Base-by-base conservation (phyloP, 2,797 vertebrate species). In the Pogoniulus pusillus region DNA sequence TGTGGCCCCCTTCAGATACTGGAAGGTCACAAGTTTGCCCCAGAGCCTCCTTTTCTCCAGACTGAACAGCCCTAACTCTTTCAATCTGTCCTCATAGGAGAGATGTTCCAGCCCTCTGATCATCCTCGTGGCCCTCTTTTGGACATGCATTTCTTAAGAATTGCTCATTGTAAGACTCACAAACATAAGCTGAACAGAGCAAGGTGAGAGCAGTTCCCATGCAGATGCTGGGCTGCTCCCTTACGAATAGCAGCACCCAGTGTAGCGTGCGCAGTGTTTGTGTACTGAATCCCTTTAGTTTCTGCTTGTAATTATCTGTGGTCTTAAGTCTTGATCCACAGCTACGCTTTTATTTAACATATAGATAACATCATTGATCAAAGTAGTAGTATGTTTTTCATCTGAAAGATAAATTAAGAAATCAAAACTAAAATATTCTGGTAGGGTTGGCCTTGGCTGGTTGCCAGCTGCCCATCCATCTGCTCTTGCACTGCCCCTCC, bases 221-320 rank as follows among this genome's bases (percentile, higher is more conserved):
- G 37, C 4, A 43, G 45, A 7, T 41, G 30, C 22, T 2, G 6
- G 30, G 24, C 75, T 55, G 29, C 49, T 87, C 11, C 37, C n/a
- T 65, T 58, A 4, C 27, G 65, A 57, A 27, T 1, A 17, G 4
- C 62, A 68, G 1, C 32, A 18, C 3, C 53, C 35, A 16, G 20
- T 24, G 2, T 10, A 32, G 23, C 11, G 24, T n/a, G 22, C 5
- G 3, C 43, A 60, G 57, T 0, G 0, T 60, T 22, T 51, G 22
- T 49, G 7, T 49, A 9, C 53, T n/a, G 23, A 41, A 66, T 26
- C 37, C 9, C 24, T 63, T 76, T 26, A 12, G 12, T 71, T 62
- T 74, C 63, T 47, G 12, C 41, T 72, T 73, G 35, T 26, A 45
- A 2, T 58, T 55, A 29, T 22, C 55, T 84, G 0, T 70, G 18